Base-by-base conservation (phyloP, 2,797 vertebrate genomes). In the Cottoperca gobio region DNA sequence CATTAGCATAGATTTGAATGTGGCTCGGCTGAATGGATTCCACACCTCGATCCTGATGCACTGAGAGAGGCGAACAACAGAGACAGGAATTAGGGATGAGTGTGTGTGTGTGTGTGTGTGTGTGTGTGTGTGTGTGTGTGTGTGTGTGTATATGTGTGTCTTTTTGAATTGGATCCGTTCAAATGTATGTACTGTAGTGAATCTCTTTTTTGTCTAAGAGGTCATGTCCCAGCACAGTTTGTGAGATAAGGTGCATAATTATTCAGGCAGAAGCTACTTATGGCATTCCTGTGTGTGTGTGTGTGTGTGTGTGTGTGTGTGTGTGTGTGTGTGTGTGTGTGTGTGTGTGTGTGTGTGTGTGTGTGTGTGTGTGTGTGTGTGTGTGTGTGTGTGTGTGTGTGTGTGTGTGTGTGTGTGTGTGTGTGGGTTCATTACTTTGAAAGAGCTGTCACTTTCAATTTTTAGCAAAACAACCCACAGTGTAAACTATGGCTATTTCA, bases 1-100 rank as follows among this genome's bases (percentile, higher is more conserved):
- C 52, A 90, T 92, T 83, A 87, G 82, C 85, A 90, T 92, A 82
- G 68, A 91, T 91, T 88, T 89, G 54, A 87, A 90, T 90, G 76
- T 71, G 8, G 60, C 79, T 88, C 60, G 21, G 67, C 33, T 76
- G 75, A 91, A 85, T 77, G 46, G 75, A 78, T 86, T 83, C 72
- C 53, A 85, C 61, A 82, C 82, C 79, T 84, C 71, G n/a, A 48
- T 67, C 37, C 70, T 31, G 55, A 73, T 65, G 59, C 69, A 59
- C 50, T 54, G 21, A 42, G 49, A 70, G 59, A 26, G 13, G 28
- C 14, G 61, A 59, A 67, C 33, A 66, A 43, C 60, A 79, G 33
- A 58, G 60, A 73, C 76, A 69, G 71, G 79, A 81, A 85, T 73
- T 66, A 40, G 21, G 73, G 49, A 45, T 63, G 54, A 13, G 55